phyloP scores from a whole-genome alignment of 2,797 vertebrate species.

The Gadopsis marmoratus region DNA sequence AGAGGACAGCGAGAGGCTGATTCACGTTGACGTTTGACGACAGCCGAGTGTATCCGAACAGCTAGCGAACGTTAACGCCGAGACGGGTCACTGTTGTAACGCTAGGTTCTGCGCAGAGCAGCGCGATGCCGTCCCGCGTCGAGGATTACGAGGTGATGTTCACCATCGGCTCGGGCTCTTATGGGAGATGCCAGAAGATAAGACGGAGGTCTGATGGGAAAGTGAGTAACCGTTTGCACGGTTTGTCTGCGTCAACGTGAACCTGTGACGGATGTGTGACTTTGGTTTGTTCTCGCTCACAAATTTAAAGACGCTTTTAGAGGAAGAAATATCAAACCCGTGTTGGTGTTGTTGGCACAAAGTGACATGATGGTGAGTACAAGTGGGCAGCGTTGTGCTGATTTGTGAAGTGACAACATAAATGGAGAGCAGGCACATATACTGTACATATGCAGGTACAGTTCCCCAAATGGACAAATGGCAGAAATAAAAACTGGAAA shows the following conservation, averaged over 20 bases:
- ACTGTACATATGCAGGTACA: no score
- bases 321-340: not conserved
- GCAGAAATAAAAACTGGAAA: not conserved
- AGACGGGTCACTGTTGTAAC: constrained; percentile 3
- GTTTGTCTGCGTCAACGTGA: not conserved
- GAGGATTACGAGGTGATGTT: constrained; percentile 93
- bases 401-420: no score
- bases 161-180: constrained; percentile 94
- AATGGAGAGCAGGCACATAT: not conserved
- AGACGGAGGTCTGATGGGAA: constrained; percentile 91
- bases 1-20: not conserved
- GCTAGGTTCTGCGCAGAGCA: not conserved
- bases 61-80: not conserved
- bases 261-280: not conserved
- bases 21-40: not conserved
- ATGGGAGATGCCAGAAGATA: constrained; percentile 95
- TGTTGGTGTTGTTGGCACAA: not conserved
- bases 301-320: not conserved
- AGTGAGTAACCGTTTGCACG: constrained; percentile 76
- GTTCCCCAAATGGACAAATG: not conserved
- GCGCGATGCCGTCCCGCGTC: constrained; percentile 89
- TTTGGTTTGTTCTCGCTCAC: not conserved
- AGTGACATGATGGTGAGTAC: not conserved
- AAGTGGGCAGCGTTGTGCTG: not conserved
- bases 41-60: not conserved